phyloP scores from a whole-genome alignment of 2,888 invertebrate species.

The Sympetrum striolatum region DNA sequence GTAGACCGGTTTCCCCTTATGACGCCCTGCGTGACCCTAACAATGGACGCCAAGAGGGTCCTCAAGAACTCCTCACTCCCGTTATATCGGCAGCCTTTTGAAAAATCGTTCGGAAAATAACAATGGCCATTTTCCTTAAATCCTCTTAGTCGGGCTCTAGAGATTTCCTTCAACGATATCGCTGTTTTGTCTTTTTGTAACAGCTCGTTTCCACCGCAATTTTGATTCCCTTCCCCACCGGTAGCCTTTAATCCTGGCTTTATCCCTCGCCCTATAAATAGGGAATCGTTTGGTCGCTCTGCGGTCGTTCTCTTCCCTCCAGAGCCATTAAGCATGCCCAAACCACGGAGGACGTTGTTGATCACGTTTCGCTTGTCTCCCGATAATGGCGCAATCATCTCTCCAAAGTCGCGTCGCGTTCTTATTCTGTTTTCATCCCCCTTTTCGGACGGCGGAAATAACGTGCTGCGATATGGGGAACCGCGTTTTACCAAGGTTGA shows the following conservation, averaged over 20 bases:
- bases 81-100: background rate
- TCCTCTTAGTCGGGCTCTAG: background rate
- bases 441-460: too few species aligned
- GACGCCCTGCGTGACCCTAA: background rate
- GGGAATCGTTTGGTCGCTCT: background rate
- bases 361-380: conserved; percentile 1
- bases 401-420: background rate
- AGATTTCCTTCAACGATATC: background rate
- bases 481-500: too few species aligned
- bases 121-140: background rate
- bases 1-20: background rate
- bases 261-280: background rate
- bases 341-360: background rate
- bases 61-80: background rate
- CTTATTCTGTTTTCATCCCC: background rate
- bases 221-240: background rate
- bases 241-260: background rate
- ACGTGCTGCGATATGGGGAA: too few species aligned
- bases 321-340: conserved; percentile 17
- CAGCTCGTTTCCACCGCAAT: background rate
- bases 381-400: conserved; percentile 3
- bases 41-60: background rate
- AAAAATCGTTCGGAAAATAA: background rate
- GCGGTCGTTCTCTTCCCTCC: background rate
- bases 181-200: background rate